Percentiles rank a stretch among this genome's conserved stretches.
Conservation (phyloP, 2,888 invertebrate genomes). For the Rhingia rostrata region DNA sequence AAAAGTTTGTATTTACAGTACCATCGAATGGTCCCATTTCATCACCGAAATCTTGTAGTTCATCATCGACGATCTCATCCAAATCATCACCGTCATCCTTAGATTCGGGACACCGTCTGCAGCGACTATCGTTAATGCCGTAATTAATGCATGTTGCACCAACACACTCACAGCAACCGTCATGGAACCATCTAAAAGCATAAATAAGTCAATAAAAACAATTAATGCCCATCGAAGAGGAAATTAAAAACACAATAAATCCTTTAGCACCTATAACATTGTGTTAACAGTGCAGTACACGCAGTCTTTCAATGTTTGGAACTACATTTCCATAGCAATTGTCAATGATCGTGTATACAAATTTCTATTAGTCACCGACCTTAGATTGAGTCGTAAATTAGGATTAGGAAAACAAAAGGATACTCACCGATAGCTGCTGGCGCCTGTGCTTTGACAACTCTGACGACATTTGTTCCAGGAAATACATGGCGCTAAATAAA, state of each 20-base stretch:
- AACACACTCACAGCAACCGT: constrained; percentile 97
- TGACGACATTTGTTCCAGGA: constrained; percentile 93
- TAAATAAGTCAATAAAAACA: constrained; percentile 18
- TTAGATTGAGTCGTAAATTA: constrained; percentile 30
- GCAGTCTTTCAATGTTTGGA: constrained; percentile 15
- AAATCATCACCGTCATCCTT: constrained; percentile 85
- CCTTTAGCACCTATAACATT: constrained; percentile 50
- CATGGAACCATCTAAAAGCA: constrained; percentile 90
- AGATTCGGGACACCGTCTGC: constrained; percentile 86
- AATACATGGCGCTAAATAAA: constrained; percentile 94
- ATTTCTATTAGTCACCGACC: constrained; percentile 17
- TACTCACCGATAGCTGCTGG: constrained; percentile 81
- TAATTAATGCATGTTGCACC: constrained; percentile 94
- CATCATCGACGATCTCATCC: constrained; percentile 80
- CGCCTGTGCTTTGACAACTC: constrained; percentile 85
- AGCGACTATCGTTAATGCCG: constrained; percentile 93
- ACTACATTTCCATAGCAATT: constrained; percentile 6
- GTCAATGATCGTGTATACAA: constrained; percentile 40
- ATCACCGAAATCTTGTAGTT: constrained; percentile 85
- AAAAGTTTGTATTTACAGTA: constrained; percentile 78
- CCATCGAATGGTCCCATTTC: constrained; percentile 84
- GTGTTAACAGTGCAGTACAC: constrained; percentile 10
- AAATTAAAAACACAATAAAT: constrained; percentile 50
- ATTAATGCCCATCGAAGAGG: constrained; percentile 1
- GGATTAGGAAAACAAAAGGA: constrained; percentile 82